phyloP scores from a whole-genome alignment of 2,113 vertebrate species.

The Pseudolaguvia tuberculata region DNA sequence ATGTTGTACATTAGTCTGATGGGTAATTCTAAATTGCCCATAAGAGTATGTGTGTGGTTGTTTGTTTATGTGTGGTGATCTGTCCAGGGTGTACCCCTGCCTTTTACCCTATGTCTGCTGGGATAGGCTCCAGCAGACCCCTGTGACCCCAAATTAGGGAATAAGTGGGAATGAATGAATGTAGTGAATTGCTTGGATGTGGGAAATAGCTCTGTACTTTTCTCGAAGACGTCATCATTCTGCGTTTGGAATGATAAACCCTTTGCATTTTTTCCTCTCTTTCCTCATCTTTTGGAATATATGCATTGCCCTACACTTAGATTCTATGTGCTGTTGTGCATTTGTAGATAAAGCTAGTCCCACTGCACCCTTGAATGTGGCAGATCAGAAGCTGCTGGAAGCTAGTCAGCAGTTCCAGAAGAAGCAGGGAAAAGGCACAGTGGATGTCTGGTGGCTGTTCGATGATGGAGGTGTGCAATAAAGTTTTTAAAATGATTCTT shows the following conservation, averaged over 20 bases:
- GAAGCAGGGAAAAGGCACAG: constrained; percentile 93
- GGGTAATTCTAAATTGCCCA: too few species aligned
- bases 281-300: background rate
- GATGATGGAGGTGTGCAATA: constrained; percentile 89
- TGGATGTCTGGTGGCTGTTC: constrained; percentile 99
- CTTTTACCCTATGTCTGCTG: too few species aligned
- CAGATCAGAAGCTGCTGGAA: constrained; percentile 89
- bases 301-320: constrained; percentile 1
- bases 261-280: constrained; percentile 14
- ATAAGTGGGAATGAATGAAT: too few species aligned
- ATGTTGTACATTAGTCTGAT: too few species aligned
- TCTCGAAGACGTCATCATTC: constrained; percentile 6
- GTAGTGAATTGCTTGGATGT: background rate
- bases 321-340: background rate
- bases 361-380: constrained; percentile 74
- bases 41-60: too few species aligned
- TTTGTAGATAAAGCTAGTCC: constrained; percentile 76
- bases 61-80: too few species aligned
- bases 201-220: background rate
- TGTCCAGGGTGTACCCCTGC: too few species aligned
- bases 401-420: constrained; percentile 90
- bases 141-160: too few species aligned
- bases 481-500: background rate
- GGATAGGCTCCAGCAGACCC: too few species aligned
- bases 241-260: constrained; percentile 1